phyloP scores from a whole-genome alignment of 2,113 vertebrate species.

The Calypte anna region DNA sequence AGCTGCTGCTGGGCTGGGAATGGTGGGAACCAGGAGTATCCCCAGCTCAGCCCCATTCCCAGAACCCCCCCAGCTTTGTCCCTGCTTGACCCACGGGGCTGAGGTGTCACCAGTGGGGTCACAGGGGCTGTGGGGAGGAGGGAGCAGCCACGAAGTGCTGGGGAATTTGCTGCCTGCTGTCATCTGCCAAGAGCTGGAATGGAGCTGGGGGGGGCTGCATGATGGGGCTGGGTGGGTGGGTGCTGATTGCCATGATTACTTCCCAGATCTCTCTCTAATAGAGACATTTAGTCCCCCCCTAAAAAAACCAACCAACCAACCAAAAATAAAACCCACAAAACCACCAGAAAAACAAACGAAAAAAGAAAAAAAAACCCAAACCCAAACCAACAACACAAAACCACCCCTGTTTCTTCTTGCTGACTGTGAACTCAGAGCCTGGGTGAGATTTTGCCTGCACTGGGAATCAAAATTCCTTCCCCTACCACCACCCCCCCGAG shows the following conservation, averaged over 20 bases:
- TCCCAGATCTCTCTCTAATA: not conserved
- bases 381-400: too few relatives aligned
- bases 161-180: not conserved
- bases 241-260: not conserved
- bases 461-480: not conserved
- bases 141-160: not conserved
- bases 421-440: not conserved
- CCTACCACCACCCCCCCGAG: not conserved
- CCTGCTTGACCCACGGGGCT: not conserved
- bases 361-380: not conserved
- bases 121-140: not conserved
- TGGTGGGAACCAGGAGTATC: not conserved
- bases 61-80: not conserved
- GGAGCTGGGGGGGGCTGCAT: not conserved
- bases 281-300: not conserved
- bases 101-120: accelerated
- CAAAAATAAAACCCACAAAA: too few relatives aligned
- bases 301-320: not conserved
- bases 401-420: not conserved
- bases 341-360: not conserved
- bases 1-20: not conserved
- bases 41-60: not conserved
- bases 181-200: accelerated
- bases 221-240: not conserved
- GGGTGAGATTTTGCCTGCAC: not conserved